Conservation (phyloP, 1,140 invertebrate genomes). For the Drosophila ambigua region DNA sequence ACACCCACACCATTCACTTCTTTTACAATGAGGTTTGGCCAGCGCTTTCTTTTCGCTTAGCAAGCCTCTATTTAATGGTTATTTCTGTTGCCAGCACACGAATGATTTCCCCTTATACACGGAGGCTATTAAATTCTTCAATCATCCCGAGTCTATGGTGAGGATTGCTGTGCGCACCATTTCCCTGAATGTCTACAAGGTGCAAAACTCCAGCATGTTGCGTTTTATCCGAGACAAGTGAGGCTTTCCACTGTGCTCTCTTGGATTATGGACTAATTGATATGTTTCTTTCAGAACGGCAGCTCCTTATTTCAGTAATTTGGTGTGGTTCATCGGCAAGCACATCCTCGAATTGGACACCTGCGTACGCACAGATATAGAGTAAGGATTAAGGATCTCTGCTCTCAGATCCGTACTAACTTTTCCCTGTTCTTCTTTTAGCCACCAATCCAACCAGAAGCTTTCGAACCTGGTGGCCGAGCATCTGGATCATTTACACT, state of each 20-base stretch:
- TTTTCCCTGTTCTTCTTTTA: slow-evolving; percentile 75
- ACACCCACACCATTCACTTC: slow-evolving; percentile 99
- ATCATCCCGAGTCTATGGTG: slow-evolving; percentile 99
- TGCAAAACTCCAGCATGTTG: slow-evolving; percentile 97
- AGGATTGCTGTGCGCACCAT: slow-evolving; percentile 98
- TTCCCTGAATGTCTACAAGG: slow-evolving; percentile 98
- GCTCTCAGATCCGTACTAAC: not conserved
- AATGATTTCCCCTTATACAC: slow-evolving; percentile 99
- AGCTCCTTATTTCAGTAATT: slow-evolving; percentile 98
- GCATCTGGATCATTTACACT: slow-evolving; percentile 98
- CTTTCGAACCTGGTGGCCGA: slow-evolving; percentile 97
- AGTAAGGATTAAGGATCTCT: slow-evolving; percentile 87
- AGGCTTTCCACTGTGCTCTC: not conserved
- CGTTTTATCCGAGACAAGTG: slow-evolving; percentile 95
- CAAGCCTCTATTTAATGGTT: not conserved
- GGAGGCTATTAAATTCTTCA: slow-evolving; percentile 99
- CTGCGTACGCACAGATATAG: slow-evolving; percentile 96
- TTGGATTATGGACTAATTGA: not conserved
- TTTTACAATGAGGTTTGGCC: slow-evolving; percentile 95
- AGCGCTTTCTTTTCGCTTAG: not conserved
- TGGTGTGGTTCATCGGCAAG: slow-evolving; percentile 99
- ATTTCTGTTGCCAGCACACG: slow-evolving; percentile 91
- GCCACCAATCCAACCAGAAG: slow-evolving; percentile 95
- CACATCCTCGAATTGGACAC: slow-evolving; percentile 98
- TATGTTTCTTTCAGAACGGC: slow-evolving; percentile 89